A percentile compares a stretch with the other conserved stretches of the same genome.
Conservation (phyloP, 23 tunicate species). For the Styela clava region DNA sequence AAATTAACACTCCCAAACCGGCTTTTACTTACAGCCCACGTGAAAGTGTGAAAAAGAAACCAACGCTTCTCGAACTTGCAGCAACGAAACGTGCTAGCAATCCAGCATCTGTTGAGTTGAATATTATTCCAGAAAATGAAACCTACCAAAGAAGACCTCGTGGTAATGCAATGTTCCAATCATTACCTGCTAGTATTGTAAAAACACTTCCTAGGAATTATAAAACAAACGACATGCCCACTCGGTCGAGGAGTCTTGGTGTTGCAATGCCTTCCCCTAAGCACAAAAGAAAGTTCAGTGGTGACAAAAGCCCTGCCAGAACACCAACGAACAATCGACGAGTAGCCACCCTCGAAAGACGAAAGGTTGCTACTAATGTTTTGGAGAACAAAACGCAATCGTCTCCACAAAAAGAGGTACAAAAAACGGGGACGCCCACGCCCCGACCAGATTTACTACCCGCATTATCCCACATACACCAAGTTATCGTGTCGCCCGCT, state of each 20-base stretch:
- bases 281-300: background rate
- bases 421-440: background rate
- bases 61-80: constrained; percentile 19
- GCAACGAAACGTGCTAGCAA: background rate
- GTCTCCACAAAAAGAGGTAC: background rate
- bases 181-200: background rate
- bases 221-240: background rate
- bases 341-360: background rate
- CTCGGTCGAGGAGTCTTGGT: background rate
- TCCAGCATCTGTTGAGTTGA: background rate
- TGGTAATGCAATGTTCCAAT: constrained; percentile 16
- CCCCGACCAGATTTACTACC: background rate
- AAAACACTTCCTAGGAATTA: constrained; percentile 6
- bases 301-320: background rate
- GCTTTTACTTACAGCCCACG: constrained; percentile 22
- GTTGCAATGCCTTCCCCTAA: background rate
- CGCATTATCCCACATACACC: background rate
- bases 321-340: background rate
- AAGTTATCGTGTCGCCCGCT: background rate
- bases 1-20: background rate
- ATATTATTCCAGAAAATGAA: background rate
- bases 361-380: background rate
- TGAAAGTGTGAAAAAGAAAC: background rate
- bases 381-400: background rate
- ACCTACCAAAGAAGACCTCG: background rate